Evolutionary conservation across 2,797 vertebrate genomes (phyloP), one percentile per base, ranked within the genome.

Genomic region (Falco concolor): DNA sequence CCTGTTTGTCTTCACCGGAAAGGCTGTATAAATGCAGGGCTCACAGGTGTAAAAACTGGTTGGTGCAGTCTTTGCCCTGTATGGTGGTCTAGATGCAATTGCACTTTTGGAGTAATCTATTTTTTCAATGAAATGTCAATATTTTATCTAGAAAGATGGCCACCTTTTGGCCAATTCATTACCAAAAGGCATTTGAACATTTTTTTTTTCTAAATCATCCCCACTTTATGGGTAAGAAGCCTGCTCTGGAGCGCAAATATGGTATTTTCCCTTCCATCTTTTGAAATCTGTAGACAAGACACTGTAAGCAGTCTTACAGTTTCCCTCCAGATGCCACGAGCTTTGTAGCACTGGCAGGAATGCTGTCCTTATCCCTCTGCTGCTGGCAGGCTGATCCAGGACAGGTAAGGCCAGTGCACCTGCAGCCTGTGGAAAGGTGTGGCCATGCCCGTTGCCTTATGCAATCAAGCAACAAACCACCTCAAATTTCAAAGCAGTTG

Each of bases 401-500:
- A 10, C 40, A 25, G 16, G 3, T 9, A 36, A 78, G 19, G 3
- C 40, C 45, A 14, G 38, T 0, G 52, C 63, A 82, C 72, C 72
- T 73, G 84, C 76, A 60, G 53, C 70, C 57, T 28, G 34, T 0
- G 8, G 65, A 36, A 65, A 75, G 59, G 47, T 1, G 2, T 5
- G 68, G 56, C 42, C 27, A 16, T 7, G 60, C 44, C 0, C 1
- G 28, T 28, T 38, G 49, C 83, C 38, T 87, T 25, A n/a, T 15
- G 77, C 60, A n/a, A 47, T 7, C 2, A 1, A 87, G 79, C 52
- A 80, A 34, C 61, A 57, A 63, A 60, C 44, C 87, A 83, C 68
- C 92, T 96, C 88, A 18, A 30, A 75, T 94, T 87, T 91, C 95
- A 91, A 89, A 89, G 90, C 63, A 27, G 59, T 13, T 79, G 19